Percentiles rank a stretch among this genome's conserved stretches.
phyloP scores from a whole-genome alignment of 2,797 vertebrate genomes.

The Lycodopsis pacificus region DNA sequence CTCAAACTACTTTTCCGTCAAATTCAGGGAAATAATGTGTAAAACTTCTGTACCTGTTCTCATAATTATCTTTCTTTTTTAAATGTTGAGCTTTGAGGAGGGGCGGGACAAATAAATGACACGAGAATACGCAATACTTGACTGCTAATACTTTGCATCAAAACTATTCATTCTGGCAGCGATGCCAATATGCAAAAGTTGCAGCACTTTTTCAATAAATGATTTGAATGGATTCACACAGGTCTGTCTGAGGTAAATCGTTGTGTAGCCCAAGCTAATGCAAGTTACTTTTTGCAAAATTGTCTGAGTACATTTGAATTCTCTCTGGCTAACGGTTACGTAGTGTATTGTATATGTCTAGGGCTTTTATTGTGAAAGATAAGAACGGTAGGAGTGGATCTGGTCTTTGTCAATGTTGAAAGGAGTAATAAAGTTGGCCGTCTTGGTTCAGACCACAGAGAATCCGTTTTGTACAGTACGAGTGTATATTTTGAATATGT shows the following conservation, averaged over 20 bases:
- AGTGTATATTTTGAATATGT: no score
- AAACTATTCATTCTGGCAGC: not conserved
- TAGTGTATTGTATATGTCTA: no score
- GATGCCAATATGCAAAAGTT: not conserved
- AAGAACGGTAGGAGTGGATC: no score
- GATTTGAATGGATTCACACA: no score
- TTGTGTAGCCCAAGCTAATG: not conserved
- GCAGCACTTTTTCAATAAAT: no score
- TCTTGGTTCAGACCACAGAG: no score
- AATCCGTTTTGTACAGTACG: no score
- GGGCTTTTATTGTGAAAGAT: no score
- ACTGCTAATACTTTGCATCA: not conserved
- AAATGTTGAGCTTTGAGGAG: no score
- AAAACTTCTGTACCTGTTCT: conserved; percentile 13
- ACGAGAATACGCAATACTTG: not conserved
- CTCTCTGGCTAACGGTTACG: not conserved
- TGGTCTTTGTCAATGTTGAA: no score
- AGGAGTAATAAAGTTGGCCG: no score
- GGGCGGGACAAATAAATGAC: not conserved
- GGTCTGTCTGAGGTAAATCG: no score
- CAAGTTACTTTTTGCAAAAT: not conserved
- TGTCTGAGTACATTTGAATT: not conserved
- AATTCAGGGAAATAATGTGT: conserved; percentile 6
- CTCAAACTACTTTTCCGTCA: not conserved
- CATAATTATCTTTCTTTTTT: not conserved